Evolutionary conservation across 2,113 vertebrate species (phyloP), one percentile per base, ranked within the genome.

Genomic region (Chionomys nivalis): DNA sequence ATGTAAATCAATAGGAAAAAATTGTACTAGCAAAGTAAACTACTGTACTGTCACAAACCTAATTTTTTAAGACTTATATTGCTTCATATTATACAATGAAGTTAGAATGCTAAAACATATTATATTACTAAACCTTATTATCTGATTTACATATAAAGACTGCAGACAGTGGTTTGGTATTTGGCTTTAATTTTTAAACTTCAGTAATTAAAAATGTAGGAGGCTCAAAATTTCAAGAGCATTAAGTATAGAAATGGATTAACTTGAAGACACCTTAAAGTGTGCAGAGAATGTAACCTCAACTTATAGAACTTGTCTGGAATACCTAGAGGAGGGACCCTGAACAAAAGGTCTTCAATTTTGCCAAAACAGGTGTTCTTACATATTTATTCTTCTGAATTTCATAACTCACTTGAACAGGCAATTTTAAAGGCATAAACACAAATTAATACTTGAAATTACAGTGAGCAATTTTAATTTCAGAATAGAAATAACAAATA

Each of bases 31-130:
- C 39, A 72, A 23, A 92, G 33, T 61, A 82, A 95, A 96, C 16
- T 42, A 91, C 39, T 82, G 66, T 61, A 44, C 2, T 87, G 2
- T 85, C 91, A n/a, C 76, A 92, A 87, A 4, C 0, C 52, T 96
- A 92, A 24, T 31, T 7, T 26, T 5, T 31, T 75, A 95, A 96
- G 76, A 79, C 2, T 42, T 81, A 5, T 66, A 61, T 89, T 90
- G 33, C 12, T 73, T 88, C 13, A 86, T 11, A 90, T 94, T 92
- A 95, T n/a, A 93, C 2, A 94, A 39, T 16, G 92, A 31, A 96
- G 26, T 1, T 72, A 85, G 0, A 4, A 90, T 70, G 89, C 17
- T 66, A 55, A 83, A 88, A 63, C 66, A 6, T 66, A 77, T 39
- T 66, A 81, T 19, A 36, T 36, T 47, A 79, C 68, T 89, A 76